Base-by-base conservation (phyloP, 2,113 vertebrate species). In the Ciconia stormi region DNA sequence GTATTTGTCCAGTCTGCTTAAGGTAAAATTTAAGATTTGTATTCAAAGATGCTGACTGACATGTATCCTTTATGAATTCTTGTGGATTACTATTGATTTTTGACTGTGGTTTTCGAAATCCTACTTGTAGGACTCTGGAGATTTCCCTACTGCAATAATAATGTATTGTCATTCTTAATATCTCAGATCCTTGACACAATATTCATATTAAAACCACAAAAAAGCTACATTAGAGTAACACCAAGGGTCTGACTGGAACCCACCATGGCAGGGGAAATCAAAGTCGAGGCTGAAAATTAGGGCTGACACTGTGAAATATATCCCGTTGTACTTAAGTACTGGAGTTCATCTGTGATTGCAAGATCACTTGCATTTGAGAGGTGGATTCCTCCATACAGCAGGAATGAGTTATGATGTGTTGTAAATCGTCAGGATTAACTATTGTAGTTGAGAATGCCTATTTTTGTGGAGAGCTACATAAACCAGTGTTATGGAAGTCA, bases 161-260 rank as follows among this genome's bases (percentile, higher is more conserved):
- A 98, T 97, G 97, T 98, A 98, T 98, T 99, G 98, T 99, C 98
- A 98, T 98, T 98, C 98, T 98, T 98, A 98, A 99, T 98, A 98
- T 98, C 98, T 98, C 97, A 97, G 93, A 82, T 97, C 93, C 96
- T 97, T 98, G 98, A 98, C 98, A 98, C 97, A 88, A 97, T 98
- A 98, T 98, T 99, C 98, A 97, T 97, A 98, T 98, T 97, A 95
- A 96, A 89, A 94, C 94, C 96, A 92, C 96, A 97, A 97, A 36
- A 69, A 94, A 91, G 89, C 91, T 96, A 89, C 93, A 89, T 94
- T 98, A 97, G 87, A 97, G 89, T 71, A 94, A 82, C 89, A 95
- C 96, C 0, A 2, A 96, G 92, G 80, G 58, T 83, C 62, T 97
- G 69, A 87, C 94, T 90, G 52, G 77, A 95, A 95, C 81, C 50